Evolutionary conservation across 2,888 invertebrate species (phyloP).

Genomic region (Agrilus mali): DNA sequence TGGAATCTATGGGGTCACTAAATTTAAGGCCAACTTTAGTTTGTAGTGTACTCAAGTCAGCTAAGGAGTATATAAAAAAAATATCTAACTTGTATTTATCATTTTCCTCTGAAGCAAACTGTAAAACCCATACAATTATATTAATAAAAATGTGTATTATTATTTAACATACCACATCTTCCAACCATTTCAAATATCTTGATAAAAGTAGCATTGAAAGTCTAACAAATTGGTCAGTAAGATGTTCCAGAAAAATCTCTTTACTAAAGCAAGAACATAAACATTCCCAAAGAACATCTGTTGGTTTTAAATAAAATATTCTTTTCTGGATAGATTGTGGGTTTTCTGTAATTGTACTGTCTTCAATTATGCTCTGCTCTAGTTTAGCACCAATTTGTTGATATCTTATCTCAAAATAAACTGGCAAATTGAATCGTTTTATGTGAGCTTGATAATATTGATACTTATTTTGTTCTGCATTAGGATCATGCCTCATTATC

Average conservation of each 20-base stretch:
- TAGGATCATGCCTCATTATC: slow-evolving; percentile 52
- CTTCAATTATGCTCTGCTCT: slow-evolving; percentile 35
- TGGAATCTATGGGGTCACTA: slow-evolving; percentile 7
- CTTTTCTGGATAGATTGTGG: too few species aligned
- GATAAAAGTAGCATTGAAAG: slow-evolving; percentile 72
- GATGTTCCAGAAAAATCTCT: slow-evolving; percentile 64
- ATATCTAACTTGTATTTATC: slow-evolving; percentile 16
- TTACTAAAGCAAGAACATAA: slow-evolving; percentile 55
- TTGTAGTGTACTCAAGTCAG: slow-evolving; percentile 21
- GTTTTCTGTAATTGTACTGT: slow-evolving; percentile 7
- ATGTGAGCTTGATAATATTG: slow-evolving; percentile 60
- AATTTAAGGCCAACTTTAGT: slow-evolving; percentile 12
- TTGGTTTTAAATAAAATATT: slow-evolving; percentile 37
- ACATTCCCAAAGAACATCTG: slow-evolving; percentile 37
- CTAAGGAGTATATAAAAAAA: slow-evolving; percentile 22
- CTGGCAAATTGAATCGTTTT: slow-evolving; percentile 84
- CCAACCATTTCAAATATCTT: slow-evolving; percentile 65
- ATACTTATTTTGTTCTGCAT: slow-evolving; percentile 46
- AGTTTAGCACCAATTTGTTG: slow-evolving; percentile 77
- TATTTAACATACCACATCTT: slow-evolving; percentile 9
- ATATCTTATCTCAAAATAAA: slow-evolving; percentile 93
- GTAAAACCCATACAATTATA: slow-evolving; percentile 3
- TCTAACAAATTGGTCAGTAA: slow-evolving; percentile 80
- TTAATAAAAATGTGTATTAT: not conserved
- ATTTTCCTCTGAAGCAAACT: not conserved